Conservation (phyloP, 2,888 invertebrate genomes). For the Atherix ibis region DNA sequence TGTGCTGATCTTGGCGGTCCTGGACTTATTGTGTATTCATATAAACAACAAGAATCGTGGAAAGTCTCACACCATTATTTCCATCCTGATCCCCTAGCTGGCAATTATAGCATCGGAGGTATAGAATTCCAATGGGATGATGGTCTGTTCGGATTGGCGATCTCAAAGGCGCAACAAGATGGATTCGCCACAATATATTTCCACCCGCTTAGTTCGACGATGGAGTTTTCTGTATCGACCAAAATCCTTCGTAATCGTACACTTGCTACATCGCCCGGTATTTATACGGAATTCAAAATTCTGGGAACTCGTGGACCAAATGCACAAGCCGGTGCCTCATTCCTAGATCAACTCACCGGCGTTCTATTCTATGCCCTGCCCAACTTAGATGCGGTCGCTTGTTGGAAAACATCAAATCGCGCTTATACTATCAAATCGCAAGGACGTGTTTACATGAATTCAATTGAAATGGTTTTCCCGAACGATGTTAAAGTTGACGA, state of each 20-base stretch:
- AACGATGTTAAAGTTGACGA: conserved; percentile 63
- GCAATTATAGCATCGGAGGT: conserved; percentile 55
- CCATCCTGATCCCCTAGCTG: conserved; percentile 53
- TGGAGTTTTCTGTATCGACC: conserved; percentile 61
- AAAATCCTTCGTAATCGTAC: conserved; percentile 45
- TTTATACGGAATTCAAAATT: conserved; percentile 47
- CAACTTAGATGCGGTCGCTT: conserved; percentile 60
- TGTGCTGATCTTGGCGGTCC: conserved; percentile 53
- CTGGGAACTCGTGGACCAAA: conserved; percentile 55
- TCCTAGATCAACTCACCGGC: conserved; percentile 51
- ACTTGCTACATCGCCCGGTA: conserved; percentile 33
- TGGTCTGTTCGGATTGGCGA: conserved; percentile 57
- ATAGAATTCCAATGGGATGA: conserved; percentile 60
- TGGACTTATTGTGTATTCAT: conserved; percentile 60
- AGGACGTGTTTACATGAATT: conserved; percentile 53
- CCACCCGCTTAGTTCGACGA: conserved; percentile 60
- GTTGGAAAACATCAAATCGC: conserved; percentile 57
- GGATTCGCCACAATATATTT: conserved; percentile 60
- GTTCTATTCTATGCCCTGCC: conserved; percentile 60
- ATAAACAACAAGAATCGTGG: conserved; percentile 56
- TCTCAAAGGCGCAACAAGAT: conserved; percentile 45
- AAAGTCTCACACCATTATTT: conserved; percentile 54
- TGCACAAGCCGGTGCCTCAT: conserved; percentile 57
- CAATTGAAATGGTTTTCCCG: conserved; percentile 57
- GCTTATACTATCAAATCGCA: conserved; percentile 53